Evolutionary conservation across 2,888 invertebrate species (phyloP).

Genomic region (Acleris laterana): DNA sequence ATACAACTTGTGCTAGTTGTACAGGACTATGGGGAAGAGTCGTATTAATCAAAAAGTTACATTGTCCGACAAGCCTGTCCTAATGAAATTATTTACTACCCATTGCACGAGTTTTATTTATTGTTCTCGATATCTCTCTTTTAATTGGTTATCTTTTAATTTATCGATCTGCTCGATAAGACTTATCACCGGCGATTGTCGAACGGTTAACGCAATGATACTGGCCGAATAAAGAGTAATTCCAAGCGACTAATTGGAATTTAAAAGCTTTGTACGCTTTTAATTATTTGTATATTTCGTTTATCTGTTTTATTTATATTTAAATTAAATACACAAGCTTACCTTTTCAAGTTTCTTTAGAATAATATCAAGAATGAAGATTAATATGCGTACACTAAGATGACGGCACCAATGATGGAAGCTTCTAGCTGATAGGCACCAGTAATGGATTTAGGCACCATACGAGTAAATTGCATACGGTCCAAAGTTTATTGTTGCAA

Average conservation of each 20-base stretch:
- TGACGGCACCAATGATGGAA: too few relatives aligned
- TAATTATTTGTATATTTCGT: not conserved
- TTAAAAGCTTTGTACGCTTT: not conserved
- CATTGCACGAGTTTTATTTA: slow-evolving; percentile 53
- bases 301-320: not conserved
- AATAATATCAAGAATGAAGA: too few relatives aligned
- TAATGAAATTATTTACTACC: slow-evolving; percentile 56
- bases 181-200: slow-evolving; percentile 37
- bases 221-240: slow-evolving; percentile 2
- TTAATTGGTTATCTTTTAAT: slow-evolving; percentile 61
- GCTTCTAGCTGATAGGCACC: too few relatives aligned
- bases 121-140: slow-evolving; percentile 52
- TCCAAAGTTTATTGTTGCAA: too few relatives aligned
- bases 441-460: too few relatives aligned
- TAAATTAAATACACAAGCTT: too few relatives aligned
- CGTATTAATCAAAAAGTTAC: slow-evolving; percentile 51
- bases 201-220: slow-evolving; percentile 15
- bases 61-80: slow-evolving; percentile 45
- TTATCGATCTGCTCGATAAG: slow-evolving; percentile 49
- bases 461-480: too few relatives aligned
- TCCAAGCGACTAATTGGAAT: slow-evolving; percentile 4
- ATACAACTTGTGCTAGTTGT: too few relatives aligned
- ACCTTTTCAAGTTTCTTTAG: too few relatives aligned
- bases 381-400: too few relatives aligned
- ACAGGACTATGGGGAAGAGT: slow-evolving; percentile 41